phyloP scores from a whole-genome alignment of 2,797 vertebrate genomes.

The Sebastes reedi region DNA sequence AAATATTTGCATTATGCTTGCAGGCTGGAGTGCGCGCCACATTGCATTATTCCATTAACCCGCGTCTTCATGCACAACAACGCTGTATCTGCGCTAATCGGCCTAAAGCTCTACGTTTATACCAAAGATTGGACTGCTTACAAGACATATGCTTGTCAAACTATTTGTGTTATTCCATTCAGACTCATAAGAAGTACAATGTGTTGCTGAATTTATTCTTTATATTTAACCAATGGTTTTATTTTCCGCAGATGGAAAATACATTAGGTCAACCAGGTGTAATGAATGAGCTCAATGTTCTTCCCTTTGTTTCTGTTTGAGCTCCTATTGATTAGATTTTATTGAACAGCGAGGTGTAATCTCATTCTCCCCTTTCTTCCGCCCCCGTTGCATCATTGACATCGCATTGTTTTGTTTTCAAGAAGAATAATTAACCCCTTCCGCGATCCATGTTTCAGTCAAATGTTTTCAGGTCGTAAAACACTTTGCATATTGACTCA shows the following conservation, averaged over 20 bases:
- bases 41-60: conserved; percentile 74
- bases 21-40: conserved; percentile 37
- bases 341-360: conserved; percentile 38
- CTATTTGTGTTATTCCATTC: conserved; percentile 11
- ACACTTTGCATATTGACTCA: conserved; percentile 40
- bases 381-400: conserved; percentile 18
- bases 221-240: conserved; percentile 3
- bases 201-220: not conserved
- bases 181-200: not conserved
- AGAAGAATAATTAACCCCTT: conserved; percentile 47
- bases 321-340: conserved; percentile 54
- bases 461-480: conserved; percentile 37
- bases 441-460: conserved; percentile 11
- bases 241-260: conserved; percentile 23
- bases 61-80: conserved; percentile 60
- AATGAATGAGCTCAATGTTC: conserved; percentile 49
- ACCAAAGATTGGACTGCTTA: conserved; percentile 13
- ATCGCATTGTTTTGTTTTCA: conserved; percentile 39
- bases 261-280: conserved; percentile 47
- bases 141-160: conserved; percentile 25
- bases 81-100: conserved; percentile 55
- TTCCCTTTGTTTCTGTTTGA: conserved; percentile 5
- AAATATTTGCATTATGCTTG: conserved; percentile 77
- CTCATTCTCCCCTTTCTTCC: conserved; percentile 33
- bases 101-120: conserved; percentile 15